Conservation (phyloP, 2,888 invertebrate species). For the Thyatira batis region DNA sequence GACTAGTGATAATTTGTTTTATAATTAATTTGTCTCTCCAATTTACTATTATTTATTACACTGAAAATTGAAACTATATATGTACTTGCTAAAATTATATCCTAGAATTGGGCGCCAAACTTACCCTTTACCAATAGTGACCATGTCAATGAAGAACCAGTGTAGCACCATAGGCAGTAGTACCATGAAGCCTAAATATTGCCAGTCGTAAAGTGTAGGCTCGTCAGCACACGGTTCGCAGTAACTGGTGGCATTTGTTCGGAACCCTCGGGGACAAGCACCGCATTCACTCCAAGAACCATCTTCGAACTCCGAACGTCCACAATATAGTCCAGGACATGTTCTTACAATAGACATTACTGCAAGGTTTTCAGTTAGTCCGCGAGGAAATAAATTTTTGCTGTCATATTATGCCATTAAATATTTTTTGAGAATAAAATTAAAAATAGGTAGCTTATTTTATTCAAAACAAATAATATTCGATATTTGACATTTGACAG, state of each 20-base stretch:
- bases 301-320: conserved; percentile 85
- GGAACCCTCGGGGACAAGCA: conserved; percentile 92
- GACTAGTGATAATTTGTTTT: neutral
- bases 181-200: conserved; percentile 97
- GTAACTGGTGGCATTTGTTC: conserved; percentile 87
- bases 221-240: conserved; percentile 89
- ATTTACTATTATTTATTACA: no score
- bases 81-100: neutral
- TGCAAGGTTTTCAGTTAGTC: neutral
- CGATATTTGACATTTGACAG: no score
- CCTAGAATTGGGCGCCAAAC: no score
- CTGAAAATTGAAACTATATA: neutral
- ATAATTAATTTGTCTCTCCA: no score
- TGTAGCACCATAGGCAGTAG: conserved; percentile 93
- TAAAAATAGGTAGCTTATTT: no score
- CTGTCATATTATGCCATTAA: no score
- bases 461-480: no score
- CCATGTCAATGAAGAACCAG: conserved; percentile 95
- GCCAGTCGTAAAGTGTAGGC: conserved; percentile 94
- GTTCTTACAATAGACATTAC: conserved; percentile 65
- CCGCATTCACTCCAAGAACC: conserved; percentile 91
- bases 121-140: conserved; percentile 88
- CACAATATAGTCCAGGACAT: conserved; percentile 94
- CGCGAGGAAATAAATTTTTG: neutral
- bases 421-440: no score